These are phyloP conservation scores for Scalopus aquaticus DNA, from an alignment of 2,113 vertebrate species.

Conservation along the genomic window DNA sequence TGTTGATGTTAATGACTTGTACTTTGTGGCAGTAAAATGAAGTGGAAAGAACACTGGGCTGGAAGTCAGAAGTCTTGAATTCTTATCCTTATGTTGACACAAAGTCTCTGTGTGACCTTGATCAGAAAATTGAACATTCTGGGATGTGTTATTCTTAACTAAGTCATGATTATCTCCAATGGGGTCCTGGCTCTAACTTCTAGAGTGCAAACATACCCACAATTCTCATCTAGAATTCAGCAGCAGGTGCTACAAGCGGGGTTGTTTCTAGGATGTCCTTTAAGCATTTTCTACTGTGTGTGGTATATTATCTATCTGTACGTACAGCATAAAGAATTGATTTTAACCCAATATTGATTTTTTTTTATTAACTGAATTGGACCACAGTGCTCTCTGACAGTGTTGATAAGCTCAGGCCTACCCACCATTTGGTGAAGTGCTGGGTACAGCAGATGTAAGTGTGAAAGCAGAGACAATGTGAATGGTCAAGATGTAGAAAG, in stretches of 20 bases:
- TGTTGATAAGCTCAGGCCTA: background rate
- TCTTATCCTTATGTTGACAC: background rate
- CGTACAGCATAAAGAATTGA: background rate
- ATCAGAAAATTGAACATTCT: background rate
- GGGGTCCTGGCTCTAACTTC: background rate
- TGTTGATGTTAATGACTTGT: constrained; percentile 54
- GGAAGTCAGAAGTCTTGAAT: background rate
- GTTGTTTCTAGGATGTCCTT: background rate
- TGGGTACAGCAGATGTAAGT: background rate
- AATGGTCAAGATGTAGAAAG: background rate
- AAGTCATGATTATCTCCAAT: background rate
- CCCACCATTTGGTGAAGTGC: background rate
- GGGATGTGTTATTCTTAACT: background rate
- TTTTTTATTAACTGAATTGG: background rate
- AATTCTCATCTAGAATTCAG: background rate
- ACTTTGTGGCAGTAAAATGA: constrained; percentile 30
- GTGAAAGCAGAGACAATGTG: background rate
- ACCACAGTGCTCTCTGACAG: background rate
- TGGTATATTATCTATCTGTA: background rate
- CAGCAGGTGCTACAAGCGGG: background rate
- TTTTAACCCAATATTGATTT: background rate
- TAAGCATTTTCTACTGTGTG: background rate
- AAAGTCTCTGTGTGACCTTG: background rate
- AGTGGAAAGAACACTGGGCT: constrained; percentile 4
- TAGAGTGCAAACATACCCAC: background rate